Conservation (phyloP, 2,888 invertebrate species). For the Nezara viridula region DNA sequence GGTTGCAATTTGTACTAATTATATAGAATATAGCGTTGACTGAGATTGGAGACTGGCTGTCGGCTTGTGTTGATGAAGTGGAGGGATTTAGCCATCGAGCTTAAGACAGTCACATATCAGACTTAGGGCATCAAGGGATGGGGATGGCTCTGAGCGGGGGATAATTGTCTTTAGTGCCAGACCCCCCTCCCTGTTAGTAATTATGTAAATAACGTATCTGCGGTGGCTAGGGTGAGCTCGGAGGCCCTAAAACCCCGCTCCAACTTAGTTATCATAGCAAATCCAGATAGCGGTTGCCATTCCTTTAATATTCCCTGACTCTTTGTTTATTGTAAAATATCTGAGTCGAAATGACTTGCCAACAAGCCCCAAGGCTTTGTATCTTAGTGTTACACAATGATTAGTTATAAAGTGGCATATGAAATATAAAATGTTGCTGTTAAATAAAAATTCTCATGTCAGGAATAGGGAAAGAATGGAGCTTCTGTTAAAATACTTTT, state of each 20-base stretch:
- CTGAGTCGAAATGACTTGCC: background rate
- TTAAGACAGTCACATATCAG: conserved; percentile 40
- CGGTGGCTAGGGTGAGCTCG: conserved; percentile 9
- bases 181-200: background rate
- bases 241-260: conserved; percentile 19
- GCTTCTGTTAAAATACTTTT: too few species aligned
- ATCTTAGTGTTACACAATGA: too few species aligned
- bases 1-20: too few species aligned
- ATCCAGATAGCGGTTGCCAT: conserved; percentile 1
- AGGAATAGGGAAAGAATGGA: too few species aligned
- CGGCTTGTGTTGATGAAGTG: conserved; percentile 14
- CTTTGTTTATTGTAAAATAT: background rate
- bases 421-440: too few species aligned
- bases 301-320: background rate
- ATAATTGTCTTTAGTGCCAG: background rate
- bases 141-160: background rate
- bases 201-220: conserved; percentile 43
- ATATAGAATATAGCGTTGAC: background rate
- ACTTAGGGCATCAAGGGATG: conserved; percentile 22
- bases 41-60: background rate
- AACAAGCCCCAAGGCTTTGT: too few species aligned
- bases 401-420: too few species aligned
- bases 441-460: too few species aligned
- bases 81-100: background rate
- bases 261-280: conserved; percentile 43